Evolutionary conservation across 2,888 invertebrate species (phyloP).

Genomic region (Dioctria rufipes): DNA sequence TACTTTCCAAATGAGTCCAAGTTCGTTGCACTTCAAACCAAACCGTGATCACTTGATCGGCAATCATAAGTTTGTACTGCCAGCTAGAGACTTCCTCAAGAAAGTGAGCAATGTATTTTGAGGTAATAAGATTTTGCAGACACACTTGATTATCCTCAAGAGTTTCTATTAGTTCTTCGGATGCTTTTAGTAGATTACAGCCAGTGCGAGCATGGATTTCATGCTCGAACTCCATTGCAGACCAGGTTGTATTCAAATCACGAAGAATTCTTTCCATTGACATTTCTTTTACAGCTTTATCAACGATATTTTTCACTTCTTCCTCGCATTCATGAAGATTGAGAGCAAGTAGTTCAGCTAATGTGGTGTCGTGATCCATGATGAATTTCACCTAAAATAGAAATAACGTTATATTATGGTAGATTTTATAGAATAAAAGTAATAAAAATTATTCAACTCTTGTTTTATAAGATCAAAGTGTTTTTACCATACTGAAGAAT

Average conservation of each 20-base stretch:
- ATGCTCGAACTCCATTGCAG: conserved; percentile 92
- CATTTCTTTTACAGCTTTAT: conserved; percentile 98
- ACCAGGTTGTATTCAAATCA: conserved; percentile 91
- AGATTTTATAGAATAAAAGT: too few species aligned
- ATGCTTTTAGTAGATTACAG: conserved; percentile 88
- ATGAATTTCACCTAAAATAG: conserved; percentile 87
- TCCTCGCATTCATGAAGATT: conserved; percentile 98
- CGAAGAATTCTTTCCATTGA: conserved; percentile 96
- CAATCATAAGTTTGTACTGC: conserved; percentile 93
- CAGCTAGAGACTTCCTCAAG: conserved; percentile 94
- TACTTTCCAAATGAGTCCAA: conserved; percentile 97
- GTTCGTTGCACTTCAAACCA: conserved; percentile 98
- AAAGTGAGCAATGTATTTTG: conserved; percentile 97
- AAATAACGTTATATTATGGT: background rate
- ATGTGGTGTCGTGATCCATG: conserved; percentile 92
- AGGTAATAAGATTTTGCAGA: conserved; percentile 95
- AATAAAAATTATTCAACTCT: too few species aligned
- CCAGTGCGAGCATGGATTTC: conserved; percentile 90
- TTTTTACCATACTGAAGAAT: too few species aligned
- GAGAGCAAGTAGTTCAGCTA: conserved; percentile 90
- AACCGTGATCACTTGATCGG: conserved; percentile 92
- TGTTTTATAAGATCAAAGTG: too few species aligned
- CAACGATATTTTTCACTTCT: conserved; percentile 97
- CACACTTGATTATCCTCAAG: conserved; percentile 97
- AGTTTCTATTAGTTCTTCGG: conserved; percentile 96